Evolutionary conservation across 2,113 vertebrate species (phyloP), one percentile per base, ranked within the genome.

Genomic region (Phoxinus phoxinus): DNA sequence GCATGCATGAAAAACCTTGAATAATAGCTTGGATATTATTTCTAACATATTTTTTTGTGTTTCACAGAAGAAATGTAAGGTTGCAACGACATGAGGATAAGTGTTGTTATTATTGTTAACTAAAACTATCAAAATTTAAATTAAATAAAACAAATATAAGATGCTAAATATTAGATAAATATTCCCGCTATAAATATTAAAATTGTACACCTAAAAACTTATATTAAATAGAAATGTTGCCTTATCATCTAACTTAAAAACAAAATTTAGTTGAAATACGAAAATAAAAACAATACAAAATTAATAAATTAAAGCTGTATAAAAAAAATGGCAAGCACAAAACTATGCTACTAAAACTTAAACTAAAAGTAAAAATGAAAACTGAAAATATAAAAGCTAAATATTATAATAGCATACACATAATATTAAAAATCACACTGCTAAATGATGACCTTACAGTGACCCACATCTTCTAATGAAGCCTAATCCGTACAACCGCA

Each of bases 401-500:
- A 72, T 23, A 41, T 2, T 41, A 41, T 5, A 72, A 41, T 11
- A 12, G 9, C 9, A n/a, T 23, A 37, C 4, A 19, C 10, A 5
- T 3, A 41, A 72, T 10, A 44, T 21, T 13, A 44, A 6, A n/a
- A 23, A n/a, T 13, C 41, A 3, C 27, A 69, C 65, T 35, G 86
- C 85, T 82, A 86, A 91, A 89, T 89, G 17, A 69, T 92, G 92
- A 88, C 91, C 93, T 91, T 89, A 81, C 86, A 53, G 61, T 92
- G 92, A 94, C 91, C 91, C 89, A 86, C 27, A 89, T 92, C 91
- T 91, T 85, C 63, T 83, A 89, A 86, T 91, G 88, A 81, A 88
- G 92, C 88, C 87, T 93, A 93, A 94, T 92, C 92, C 94, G 90
- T 91, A 93, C 92, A 91, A 92, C 91, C 87, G 0, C 74, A 53